Evolutionary conservation across 2,113 vertebrate genomes (phyloP), one percentile per base, ranked within the genome.

Genomic region (Monopterus albus): DNA sequence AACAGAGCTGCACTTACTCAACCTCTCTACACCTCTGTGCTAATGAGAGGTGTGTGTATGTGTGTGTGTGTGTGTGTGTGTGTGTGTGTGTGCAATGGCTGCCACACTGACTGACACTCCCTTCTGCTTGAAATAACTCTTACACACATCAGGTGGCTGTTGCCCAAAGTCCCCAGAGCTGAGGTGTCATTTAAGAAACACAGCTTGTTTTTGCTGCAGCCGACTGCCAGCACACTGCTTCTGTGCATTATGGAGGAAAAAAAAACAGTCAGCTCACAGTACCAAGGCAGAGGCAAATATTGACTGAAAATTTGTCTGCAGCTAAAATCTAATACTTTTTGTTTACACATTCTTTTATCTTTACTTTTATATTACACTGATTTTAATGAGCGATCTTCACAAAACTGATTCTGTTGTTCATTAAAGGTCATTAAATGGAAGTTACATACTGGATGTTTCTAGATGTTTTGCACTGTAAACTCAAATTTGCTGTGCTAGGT

Each of bases 111-210:
- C 82, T 88, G 87, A 86, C 86, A 82, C 62, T 81, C 59, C 62
- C 73, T 76, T 81, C 85, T 63, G 83, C 83, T 85, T 81, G 82
- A 88, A 91, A 89, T 87, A 91, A 86, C 79, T 82, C 61, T 21
- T 47, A 72, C 64, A 72, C 79, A 70, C 58, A 25, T 88, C 82
- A 91, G 85, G 85, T 84, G 83, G 65, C 74, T 81, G 77, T 81
- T 85, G 75, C 60, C 81, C 72, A 57, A 28, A 79, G 83, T 82
- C 79, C 60, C 78, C 11, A 14, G 72, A 82, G 81, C 68, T 35
- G 78, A 75, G 79, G 67, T 87, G 86, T 91, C 87, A 85, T 85
- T 88, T 84, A 83, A 63, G 68, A 84, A 85, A 83, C 63, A 70
- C 79, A 57, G 72, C 64, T 78, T 79, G 74, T 68, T 86, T 82